Percentiles rank a stretch among this genome's conserved stretches.
Conservation (phyloP, 1,140 invertebrate genomes). For the silkworm (Bombyx mori) region DNA sequence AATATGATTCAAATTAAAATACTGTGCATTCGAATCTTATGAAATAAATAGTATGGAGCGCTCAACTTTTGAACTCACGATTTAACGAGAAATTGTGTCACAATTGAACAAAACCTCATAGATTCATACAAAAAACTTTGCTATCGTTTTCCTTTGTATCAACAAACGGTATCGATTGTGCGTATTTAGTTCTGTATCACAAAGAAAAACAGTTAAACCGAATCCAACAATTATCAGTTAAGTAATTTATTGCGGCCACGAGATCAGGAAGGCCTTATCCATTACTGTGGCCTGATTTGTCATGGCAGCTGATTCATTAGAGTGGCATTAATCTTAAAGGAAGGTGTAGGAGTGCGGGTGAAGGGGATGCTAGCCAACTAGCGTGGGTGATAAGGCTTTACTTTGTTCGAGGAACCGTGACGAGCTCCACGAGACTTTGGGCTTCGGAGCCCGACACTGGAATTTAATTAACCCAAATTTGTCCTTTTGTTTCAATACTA, state of each 20-base stretch:
- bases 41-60: no score
- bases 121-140: not conserved
- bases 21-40: no score
- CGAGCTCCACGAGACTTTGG: constrained; percentile 27
- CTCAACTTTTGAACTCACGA: no score
- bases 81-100: no score
- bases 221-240: constrained; percentile 29
- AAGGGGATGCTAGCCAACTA: constrained; percentile 21
- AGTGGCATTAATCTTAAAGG: constrained; percentile 43
- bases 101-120: no score
- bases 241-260: constrained; percentile 36
- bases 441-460: constrained; percentile 29
- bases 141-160: not conserved
- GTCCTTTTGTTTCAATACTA: constrained; percentile 36
- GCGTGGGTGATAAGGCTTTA: constrained; percentile 41
- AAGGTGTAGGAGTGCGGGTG: constrained; percentile 18
- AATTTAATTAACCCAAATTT: constrained; percentile 54
- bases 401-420: constrained; percentile 42
- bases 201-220: not conserved
- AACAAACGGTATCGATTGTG: not conserved
- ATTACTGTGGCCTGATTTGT: constrained; percentile 45
- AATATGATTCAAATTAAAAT: no score
- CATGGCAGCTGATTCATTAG: constrained; percentile 55
- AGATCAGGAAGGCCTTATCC: constrained; percentile 45
- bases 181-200: not conserved